A percentile compares a stretch with the other conserved stretches of the same genome.
Evolutionary conservation across 2,888 invertebrate genomes (phyloP).

Genomic region (Lathronympha strigana): DNA sequence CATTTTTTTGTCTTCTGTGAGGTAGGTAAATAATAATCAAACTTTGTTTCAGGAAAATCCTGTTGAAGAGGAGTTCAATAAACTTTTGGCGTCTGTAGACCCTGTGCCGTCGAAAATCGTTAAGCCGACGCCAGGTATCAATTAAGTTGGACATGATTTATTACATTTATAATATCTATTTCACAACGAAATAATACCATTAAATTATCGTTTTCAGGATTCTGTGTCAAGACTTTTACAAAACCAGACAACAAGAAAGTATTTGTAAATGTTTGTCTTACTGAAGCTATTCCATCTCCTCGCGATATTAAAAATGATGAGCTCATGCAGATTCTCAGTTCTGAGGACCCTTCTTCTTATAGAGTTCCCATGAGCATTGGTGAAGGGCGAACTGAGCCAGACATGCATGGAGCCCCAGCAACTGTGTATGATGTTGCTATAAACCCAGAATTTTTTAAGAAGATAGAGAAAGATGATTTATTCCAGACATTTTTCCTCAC

Average conservation of each 20-base stretch:
- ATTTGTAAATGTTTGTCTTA: slow-evolving; percentile 94
- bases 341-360: slow-evolving; percentile 88
- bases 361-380: slow-evolving; percentile 96
- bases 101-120: slow-evolving; percentile 85
- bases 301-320: slow-evolving; percentile 89
- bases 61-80: slow-evolving; percentile 85
- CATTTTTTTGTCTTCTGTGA: neutral
- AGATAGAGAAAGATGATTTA: slow-evolving; percentile 87
- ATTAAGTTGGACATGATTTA: neutral
- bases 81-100: slow-evolving; percentile 78
- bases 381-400: slow-evolving; percentile 89
- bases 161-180: too few relatives aligned
- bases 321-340: slow-evolving; percentile 87
- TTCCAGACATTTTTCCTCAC: slow-evolving; percentile 92
- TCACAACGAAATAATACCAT: neutral
- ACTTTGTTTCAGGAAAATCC: slow-evolving; percentile 73
- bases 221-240: slow-evolving; percentile 90
- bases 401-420: slow-evolving; percentile 89
- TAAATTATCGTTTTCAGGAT: slow-evolving; percentile 81
- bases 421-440: slow-evolving; percentile 93
- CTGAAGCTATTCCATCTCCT: slow-evolving; percentile 89
- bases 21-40: slow-evolving; percentile 12
- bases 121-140: slow-evolving; percentile 87
- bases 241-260: slow-evolving; percentile 87
- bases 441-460: slow-evolving; percentile 90